Percentiles rank a stretch among this genome's conserved stretches.
phyloP scores from a whole-genome alignment of 2,113 vertebrate species.

The Mirounga angustirostris region DNA sequence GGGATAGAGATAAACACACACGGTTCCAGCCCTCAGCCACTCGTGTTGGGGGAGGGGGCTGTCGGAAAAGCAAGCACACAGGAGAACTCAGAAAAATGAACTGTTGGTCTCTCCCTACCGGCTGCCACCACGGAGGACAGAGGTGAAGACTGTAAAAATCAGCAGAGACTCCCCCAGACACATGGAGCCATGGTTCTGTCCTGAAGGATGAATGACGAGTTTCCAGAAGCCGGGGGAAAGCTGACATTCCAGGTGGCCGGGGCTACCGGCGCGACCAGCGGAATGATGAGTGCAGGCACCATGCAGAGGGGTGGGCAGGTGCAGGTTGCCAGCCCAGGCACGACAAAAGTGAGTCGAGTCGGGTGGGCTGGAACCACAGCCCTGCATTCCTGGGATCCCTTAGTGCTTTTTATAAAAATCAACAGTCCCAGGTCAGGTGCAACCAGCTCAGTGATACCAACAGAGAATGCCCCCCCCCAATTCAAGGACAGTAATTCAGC shows the following conservation, averaged over 20 bases:
- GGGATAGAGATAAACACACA: background rate
- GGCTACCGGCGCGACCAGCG: too few relatives aligned
- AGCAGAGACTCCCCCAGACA: background rate
- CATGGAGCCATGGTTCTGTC: background rate
- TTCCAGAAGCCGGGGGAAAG: background rate
- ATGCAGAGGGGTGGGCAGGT: background rate
- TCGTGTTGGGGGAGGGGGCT: background rate
- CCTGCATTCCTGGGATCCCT: too few relatives aligned
- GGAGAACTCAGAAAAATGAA: background rate
- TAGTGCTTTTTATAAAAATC: background rate
- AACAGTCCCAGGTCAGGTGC: background rate
- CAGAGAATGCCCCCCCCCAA: background rate
- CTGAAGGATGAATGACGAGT: background rate
- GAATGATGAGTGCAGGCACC: background rate
- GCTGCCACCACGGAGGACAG: background rate
- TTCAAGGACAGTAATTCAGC: background rate
- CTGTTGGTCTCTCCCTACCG: background rate
- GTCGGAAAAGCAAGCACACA: background rate
- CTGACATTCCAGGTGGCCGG: background rate
- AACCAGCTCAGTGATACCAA: background rate
- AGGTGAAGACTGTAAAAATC: background rate
- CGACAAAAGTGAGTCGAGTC: too few relatives aligned
- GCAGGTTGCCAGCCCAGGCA: background rate
- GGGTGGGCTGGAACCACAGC: background rate
- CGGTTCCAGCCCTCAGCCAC: background rate